Evolutionary conservation across 2,113 vertebrate genomes (phyloP), one percentile per base, ranked within the genome.

Genomic region (Labrus mixtus): DNA sequence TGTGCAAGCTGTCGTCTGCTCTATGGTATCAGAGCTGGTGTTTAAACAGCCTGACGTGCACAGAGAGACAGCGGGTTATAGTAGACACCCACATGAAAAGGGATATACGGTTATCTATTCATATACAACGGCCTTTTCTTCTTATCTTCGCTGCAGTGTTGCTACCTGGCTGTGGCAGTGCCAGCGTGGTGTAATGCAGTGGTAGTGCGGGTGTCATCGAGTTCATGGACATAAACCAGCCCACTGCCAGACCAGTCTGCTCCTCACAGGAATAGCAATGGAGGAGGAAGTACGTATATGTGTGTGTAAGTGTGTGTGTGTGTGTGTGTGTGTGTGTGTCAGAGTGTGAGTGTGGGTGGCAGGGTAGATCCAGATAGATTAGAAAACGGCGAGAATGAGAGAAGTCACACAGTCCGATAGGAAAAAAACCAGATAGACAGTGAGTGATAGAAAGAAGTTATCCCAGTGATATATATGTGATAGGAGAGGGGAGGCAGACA

Each of bases 191-290:
- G 84, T 89, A 88, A 93, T 91, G 89, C 92, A 79, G 88, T 43
- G 53, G 81, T 66, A 46, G 85, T 6, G 8, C 57, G 57, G 60
- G 86, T 87, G 92, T 92, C 89, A 91, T 13, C 59, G 87, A 84
- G 91, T 92, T 92, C 88, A 91, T 78, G 88, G 88, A 86, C 88
- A 90, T 90, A 91, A 92, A 93, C 73, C 83, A 91, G 84, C 63
- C 76, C 79, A 73, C 78, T 72, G 82, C 85, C 88, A 90, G 87
- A 91, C 92, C 76, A 81, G 86, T 84, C 90, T 87, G 73, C 73
- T 85, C 81, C 90, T 89, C 88, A 70, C 77, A 84, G 88, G 90
- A 92, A 92, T 91, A 93, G 82, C 81, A 92, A 91, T 90, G 67
- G 84, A 84, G 85, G 72, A 84, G 78, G 75, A 51, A 51, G 48